Percentiles rank a stretch among this genome's conserved stretches.
Conservation (phyloP, 2,113 vertebrate species). For the Genyomyrus donnyi region DNA sequence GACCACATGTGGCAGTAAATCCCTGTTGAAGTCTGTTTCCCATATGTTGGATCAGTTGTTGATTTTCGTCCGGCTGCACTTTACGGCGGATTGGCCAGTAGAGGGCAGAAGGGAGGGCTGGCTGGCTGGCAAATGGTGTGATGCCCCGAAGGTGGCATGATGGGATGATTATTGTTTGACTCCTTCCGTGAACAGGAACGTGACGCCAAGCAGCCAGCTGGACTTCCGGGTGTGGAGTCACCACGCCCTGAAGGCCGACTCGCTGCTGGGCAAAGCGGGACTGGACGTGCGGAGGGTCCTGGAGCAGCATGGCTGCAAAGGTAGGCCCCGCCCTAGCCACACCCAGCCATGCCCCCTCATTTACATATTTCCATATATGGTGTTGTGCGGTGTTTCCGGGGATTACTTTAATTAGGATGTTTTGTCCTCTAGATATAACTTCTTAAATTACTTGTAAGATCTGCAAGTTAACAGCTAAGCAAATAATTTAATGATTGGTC, state of each 20-base stretch:
- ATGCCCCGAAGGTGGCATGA: not conserved
- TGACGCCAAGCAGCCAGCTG: conserved; percentile 81
- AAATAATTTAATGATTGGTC: no score
- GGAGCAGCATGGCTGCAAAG: conserved; percentile 83
- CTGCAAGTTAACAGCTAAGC: not conserved
- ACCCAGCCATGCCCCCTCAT: not conserved
- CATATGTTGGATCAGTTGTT: not conserved
- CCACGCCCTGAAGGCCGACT: conserved; percentile 87
- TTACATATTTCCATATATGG: not conserved
- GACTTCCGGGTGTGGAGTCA: conserved; percentile 97
- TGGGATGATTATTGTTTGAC: not conserved
- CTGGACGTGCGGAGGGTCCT: conserved; percentile 81
- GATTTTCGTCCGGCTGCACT: not conserved
- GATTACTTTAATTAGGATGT: not conserved
- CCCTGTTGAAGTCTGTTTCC: not conserved
- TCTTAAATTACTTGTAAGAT: not conserved
- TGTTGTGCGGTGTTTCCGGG: not conserved
- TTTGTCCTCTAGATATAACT: not conserved
- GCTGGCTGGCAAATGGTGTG: not conserved
- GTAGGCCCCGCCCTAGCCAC: conserved; percentile 57
- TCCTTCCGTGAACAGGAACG: conserved; percentile 62
- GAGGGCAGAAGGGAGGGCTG: not conserved
- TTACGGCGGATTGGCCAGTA: not conserved
- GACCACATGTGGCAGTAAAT: not conserved
- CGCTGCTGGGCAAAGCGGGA: conserved; percentile 83